These are phyloP conservation scores for Lycophotia porphyrea DNA, from an alignment of 2,888 invertebrate genomes.

Conservation along the genomic window DNA sequence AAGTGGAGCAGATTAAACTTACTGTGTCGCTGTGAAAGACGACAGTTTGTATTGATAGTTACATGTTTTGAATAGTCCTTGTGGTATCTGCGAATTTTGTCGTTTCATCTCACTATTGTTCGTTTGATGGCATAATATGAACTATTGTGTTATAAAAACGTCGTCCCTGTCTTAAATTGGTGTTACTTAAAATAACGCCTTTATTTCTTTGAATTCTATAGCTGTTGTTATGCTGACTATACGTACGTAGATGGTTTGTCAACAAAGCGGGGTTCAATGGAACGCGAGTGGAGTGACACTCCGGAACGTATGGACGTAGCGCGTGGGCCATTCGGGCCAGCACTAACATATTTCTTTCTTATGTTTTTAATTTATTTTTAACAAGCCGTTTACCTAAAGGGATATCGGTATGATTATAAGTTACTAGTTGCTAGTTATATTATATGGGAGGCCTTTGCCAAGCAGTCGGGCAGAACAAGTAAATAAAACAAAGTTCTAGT, in stretches of 20 bases:
- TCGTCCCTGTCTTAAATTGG: background rate
- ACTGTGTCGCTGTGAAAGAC: constrained; percentile 7
- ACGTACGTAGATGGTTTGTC: constrained; percentile 2
- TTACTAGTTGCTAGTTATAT: background rate
- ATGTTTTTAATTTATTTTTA: background rate
- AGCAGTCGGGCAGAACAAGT: background rate
- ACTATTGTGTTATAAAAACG: constrained; percentile 3
- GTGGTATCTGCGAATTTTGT: background rate
- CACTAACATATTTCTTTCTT: background rate
- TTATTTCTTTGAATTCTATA: constrained; percentile 3
- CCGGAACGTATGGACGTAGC: background rate
- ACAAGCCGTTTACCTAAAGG: background rate
- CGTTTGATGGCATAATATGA: background rate
- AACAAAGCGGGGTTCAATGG: constrained; percentile 17
- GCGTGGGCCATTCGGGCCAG: background rate
- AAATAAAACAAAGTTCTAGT: background rate
- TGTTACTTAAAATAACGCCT: constrained; percentile 7
- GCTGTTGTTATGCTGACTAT: constrained; percentile 1
- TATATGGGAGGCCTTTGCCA: background rate
- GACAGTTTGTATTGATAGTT: background rate
- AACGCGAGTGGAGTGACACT: constrained; percentile 9
- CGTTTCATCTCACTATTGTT: constrained; percentile 1
- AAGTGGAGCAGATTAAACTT: constrained; percentile 14
- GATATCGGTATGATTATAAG: background rate
- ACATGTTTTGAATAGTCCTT: constrained; percentile 3